Evolutionary conservation across 2,888 invertebrate genomes (phyloP).

Genomic region (Eristalis pertinax): DNA sequence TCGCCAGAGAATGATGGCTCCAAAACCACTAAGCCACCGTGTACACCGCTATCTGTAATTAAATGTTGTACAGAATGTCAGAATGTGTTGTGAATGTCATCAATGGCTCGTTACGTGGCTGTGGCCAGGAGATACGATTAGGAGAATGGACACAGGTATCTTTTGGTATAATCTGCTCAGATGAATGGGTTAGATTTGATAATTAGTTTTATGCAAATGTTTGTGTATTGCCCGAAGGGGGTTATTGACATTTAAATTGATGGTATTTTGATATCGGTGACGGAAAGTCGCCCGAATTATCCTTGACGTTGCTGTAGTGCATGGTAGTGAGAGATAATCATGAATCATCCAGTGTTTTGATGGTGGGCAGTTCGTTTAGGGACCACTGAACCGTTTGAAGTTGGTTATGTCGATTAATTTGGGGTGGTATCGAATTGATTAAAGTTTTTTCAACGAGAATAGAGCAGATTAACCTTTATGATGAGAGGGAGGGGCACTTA

Average conservation of each 20-base stretch:
- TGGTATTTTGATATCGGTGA: conserved; percentile 9
- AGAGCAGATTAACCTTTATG: too few relatives aligned
- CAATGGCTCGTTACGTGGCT: background rate
- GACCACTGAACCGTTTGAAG: too few relatives aligned
- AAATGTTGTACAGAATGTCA: conserved; percentile 55
- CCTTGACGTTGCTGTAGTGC: background rate
- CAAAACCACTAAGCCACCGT: conserved; percentile 95
- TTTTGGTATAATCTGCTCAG: background rate
- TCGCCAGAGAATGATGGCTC: conserved; percentile 97
- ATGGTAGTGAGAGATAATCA: too few relatives aligned
- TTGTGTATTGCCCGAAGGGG: background rate
- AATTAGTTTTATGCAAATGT: conserved; percentile 18
- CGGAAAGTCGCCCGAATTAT: background rate
- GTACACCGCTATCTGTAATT: conserved; percentile 93
- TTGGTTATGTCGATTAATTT: too few relatives aligned
- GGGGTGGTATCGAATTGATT: too few relatives aligned
- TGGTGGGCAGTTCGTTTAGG: too few relatives aligned
- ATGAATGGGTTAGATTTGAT: background rate
- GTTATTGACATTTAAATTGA: conserved; percentile 1
- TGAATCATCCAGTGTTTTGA: too few relatives aligned
- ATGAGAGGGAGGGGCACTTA: too few relatives aligned
- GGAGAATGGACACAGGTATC: too few relatives aligned
- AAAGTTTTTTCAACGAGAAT: too few relatives aligned
- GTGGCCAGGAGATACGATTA: too few relatives aligned
- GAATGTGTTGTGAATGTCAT: background rate